Percentiles rank a stretch among this genome's conserved stretches.
Conservation (phyloP, 2,888 invertebrate species). For the Ganaspis brasiliensis region DNA sequence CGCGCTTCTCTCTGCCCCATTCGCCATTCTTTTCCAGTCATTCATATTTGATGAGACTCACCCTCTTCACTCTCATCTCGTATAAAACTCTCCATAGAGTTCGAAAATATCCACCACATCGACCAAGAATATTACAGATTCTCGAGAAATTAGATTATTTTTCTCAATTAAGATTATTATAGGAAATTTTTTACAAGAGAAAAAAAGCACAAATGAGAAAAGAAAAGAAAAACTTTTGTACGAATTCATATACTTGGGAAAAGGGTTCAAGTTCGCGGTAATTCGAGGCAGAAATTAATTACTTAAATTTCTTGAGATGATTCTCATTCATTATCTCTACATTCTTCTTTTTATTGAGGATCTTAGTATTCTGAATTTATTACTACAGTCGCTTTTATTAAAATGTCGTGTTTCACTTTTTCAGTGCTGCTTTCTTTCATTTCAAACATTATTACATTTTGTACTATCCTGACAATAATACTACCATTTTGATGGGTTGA, state of each 20-base stretch:
- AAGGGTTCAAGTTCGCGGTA: background rate
- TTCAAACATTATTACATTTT: background rate
- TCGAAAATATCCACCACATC: slow-evolving; percentile 37
- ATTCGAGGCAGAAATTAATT: slow-evolving; percentile 10
- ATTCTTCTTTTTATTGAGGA: background rate
- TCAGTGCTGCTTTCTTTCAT: background rate
- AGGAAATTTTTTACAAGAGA: too few species aligned
- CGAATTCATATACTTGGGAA: background rate
- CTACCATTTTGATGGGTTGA: too few species aligned
- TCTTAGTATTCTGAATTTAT: background rate
- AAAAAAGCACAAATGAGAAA: too few species aligned
- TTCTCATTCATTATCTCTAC: slow-evolving; percentile 1
- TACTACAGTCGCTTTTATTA: background rate
- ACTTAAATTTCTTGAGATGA: slow-evolving; percentile 6
- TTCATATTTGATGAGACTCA: slow-evolving; percentile 71
- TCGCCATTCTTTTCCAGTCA: slow-evolving; percentile 65
- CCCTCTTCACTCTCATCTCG: slow-evolving; percentile 30
- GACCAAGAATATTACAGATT: slow-evolving; percentile 48
- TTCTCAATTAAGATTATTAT: slow-evolving; percentile 55
- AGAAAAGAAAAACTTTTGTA: slow-evolving; percentile 5
- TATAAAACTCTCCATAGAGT: slow-evolving; percentile 31
- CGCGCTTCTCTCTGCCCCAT: slow-evolving; percentile 54
- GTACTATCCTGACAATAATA: too few species aligned
- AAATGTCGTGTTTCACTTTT: slow-evolving; percentile 5
- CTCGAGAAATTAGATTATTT: slow-evolving; percentile 62